Base-by-base conservation (phyloP, 2,113 vertebrate genomes). In the Haplochromis burtoni region DNA sequence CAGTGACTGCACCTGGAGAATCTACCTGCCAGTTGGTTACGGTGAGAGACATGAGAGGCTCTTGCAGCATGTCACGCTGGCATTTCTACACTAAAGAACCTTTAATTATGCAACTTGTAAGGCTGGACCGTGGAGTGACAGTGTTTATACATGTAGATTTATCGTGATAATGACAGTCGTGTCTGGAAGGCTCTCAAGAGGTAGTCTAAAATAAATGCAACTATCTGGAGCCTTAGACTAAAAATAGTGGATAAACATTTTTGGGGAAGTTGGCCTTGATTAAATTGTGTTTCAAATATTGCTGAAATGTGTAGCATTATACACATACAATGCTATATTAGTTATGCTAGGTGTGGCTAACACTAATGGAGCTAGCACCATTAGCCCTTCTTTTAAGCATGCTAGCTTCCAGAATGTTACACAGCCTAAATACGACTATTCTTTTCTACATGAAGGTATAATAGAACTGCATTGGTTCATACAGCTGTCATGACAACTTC, bases 1-100 rank as follows among this genome's bases (percentile, higher is more conserved):
- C 96, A 96, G 98, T 90, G 99, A 99, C 95, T 99, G 99, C 94
- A 98, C 98, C 0, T 99, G 99, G 99, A 98, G 97, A 95, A 97
- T 99, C 71, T 95, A 97, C 76, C 96, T 99, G 92, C 97, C 98
- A 0, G 98, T 99, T 92, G 98, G 99, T 59, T 99, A 98, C 21
- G 99, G 99, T 99, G 88, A 97, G 98, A 40, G 53, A 55, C n/a
- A 8, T 13, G 8, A 84, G 42, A 86, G 53, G 17, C 59, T 82
- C 66, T 71, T 54, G 14, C 5, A 85, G n/a, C 8, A 61, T 29
- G 85, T 4, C 17, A 68, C 16, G 6, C 11, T 80, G 78, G 26
- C 42, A 16, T 71, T 85, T 85, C 4, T n/a, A 68, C 47, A 59
- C 51, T 83, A 45, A 51, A 78, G 19, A 63, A 80, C 16, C 16